These are phyloP conservation scores for Dinocampus coccinellae DNA, from an alignment of 2,888 invertebrate species.

Conservation along the genomic window DNA sequence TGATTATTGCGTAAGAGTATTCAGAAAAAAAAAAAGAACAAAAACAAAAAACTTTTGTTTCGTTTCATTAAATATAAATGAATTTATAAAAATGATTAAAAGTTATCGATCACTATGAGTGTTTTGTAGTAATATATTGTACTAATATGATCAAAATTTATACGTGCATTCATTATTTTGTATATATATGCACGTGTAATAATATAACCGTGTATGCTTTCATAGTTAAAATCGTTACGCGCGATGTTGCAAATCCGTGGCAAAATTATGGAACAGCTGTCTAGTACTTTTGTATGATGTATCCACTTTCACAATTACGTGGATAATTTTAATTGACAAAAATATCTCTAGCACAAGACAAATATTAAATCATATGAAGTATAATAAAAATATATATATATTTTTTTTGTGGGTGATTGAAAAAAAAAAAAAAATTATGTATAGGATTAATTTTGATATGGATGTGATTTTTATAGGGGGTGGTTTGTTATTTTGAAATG, in stretches of 20 bases:
- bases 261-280: conserved; percentile 49
- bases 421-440: no score
- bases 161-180: background rate
- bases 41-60: background rate
- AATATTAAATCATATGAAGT: background rate
- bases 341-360: background rate
- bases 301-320: conserved; percentile 42
- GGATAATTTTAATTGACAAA: conserved; percentile 36
- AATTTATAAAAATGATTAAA: background rate
- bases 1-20: background rate
- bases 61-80: background rate
- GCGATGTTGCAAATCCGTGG: conserved; percentile 43
- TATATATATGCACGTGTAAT: background rate
- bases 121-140: background rate
- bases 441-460: no score
- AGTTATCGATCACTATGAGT: background rate
- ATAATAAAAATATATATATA: background rate
- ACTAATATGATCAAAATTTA: background rate
- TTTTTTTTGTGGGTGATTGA: no score
- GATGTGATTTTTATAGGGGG: no score
- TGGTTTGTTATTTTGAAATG: background rate
- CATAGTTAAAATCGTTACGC: conserved; percentile 15
- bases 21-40: no score
- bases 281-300: background rate
- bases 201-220: background rate